These are phyloP conservation scores for Megastigmus dorsalis DNA, from an alignment of 2,888 invertebrate genomes.

Conservation along the genomic window DNA sequence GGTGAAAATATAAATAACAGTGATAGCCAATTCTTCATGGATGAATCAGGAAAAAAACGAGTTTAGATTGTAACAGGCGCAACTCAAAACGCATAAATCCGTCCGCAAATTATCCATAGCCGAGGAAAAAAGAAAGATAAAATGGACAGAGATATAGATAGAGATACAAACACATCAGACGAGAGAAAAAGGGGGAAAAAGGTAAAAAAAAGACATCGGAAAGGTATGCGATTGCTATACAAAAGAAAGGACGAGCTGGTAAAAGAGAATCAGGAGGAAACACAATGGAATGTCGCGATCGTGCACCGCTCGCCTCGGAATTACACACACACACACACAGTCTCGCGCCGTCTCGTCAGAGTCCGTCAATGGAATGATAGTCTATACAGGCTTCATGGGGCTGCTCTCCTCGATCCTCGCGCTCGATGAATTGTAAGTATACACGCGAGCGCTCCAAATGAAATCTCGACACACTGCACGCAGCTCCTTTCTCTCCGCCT, in stretches of 20 bases:
- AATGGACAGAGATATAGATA: neutral
- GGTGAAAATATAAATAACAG: too few relatives aligned
- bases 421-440: conserved; percentile 18
- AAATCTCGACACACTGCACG: neutral
- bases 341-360: neutral
- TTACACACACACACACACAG: too few relatives aligned
- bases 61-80: too few relatives aligned
- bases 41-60: too few relatives aligned
- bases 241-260: neutral
- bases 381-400: neutral
- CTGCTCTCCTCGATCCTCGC: too few relatives aligned
- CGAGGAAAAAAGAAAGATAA: neutral
- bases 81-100: too few relatives aligned
- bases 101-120: too few relatives aligned
- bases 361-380: conserved; percentile 29
- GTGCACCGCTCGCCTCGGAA: neutral
- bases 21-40: too few relatives aligned
- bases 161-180: neutral
- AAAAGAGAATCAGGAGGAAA: conserved; percentile 22
- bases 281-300: conserved; percentile 43
- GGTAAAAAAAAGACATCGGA: neutral
- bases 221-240: neutral
- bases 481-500: neutral
- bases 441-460: neutral
- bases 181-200: neutral